A percentile compares a stretch with the other conserved stretches of the same genome.
Conservation (phyloP, 2,888 invertebrate genomes). For the Bugula neritina region DNA sequence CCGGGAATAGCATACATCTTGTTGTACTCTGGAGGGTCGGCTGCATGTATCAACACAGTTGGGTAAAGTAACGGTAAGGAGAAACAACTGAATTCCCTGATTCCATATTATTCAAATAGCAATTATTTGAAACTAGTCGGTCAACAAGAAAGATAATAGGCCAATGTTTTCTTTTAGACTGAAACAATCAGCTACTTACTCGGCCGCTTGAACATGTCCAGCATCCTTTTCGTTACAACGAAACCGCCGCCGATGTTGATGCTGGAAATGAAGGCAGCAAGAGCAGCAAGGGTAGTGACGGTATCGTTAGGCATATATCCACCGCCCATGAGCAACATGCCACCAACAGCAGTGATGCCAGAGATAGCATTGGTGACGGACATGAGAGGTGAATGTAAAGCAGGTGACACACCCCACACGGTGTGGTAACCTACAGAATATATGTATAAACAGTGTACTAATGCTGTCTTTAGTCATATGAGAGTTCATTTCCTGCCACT, state of each 20-base stretch:
- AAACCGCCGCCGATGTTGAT: slow-evolving; percentile 87
- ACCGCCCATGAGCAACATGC: slow-evolving; percentile 77
- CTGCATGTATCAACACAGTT: too few relatives aligned
- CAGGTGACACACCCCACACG: slow-evolving; percentile 86
- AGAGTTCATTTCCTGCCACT: too few relatives aligned
- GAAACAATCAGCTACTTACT: too few relatives aligned
- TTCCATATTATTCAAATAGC: too few relatives aligned
- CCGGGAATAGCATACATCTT: slow-evolving; percentile 71
- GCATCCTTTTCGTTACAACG: slow-evolving; percentile 80
- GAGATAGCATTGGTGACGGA: slow-evolving; percentile 87
- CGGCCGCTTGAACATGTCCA: slow-evolving; percentile 77
- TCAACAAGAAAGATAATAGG: too few relatives aligned
- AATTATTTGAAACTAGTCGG: too few relatives aligned
- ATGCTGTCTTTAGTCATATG: neutral
- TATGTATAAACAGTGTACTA: neutral
- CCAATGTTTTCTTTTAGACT: too few relatives aligned
- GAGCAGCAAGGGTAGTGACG: slow-evolving; percentile 67
- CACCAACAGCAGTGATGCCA: slow-evolving; percentile 86
- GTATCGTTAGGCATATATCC: slow-evolving; percentile 68
- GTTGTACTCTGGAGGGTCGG: slow-evolving; percentile 79
- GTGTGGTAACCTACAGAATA: slow-evolving; percentile 66
- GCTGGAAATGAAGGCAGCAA: slow-evolving; percentile 79
- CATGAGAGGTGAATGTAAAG: slow-evolving; percentile 84
- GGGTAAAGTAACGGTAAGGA: neutral
- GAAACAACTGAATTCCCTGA: neutral